A percentile compares a stretch with the other conserved stretches of the same genome.
These are phyloP conservation scores for Candoia aspera DNA, from an alignment of 2,113 vertebrate genomes.

Conservation along the genomic window DNA sequence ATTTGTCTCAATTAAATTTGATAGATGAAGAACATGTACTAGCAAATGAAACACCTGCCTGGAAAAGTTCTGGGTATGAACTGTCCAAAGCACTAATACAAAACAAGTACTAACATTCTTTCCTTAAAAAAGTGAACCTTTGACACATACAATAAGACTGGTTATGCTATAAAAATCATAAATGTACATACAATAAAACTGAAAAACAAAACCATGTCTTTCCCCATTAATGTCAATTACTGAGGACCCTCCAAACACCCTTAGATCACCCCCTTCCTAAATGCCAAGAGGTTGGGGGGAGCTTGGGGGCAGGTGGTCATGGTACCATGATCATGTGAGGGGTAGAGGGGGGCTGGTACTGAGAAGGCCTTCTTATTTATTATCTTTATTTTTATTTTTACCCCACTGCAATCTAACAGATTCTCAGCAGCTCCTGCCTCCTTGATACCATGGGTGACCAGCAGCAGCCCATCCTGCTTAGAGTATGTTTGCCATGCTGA, in stretches of 20 bases:
- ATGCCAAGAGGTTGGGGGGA: neutral
- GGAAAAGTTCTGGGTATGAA: constrained; percentile 38
- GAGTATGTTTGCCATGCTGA: too few species aligned
- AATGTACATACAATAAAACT: neutral
- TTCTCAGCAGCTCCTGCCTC: too few species aligned
- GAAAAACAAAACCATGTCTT: neutral
- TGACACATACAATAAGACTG: neutral
- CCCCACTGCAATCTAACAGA: too few species aligned
- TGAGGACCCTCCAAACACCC: neutral
- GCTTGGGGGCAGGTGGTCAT: neutral
- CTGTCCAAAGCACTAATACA: constrained; percentile 22
- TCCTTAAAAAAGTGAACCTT: neutral
- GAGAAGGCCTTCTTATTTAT: too few species aligned
- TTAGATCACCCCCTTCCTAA: neutral
- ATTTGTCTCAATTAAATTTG: constrained; percentile 20
- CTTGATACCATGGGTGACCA: too few species aligned
- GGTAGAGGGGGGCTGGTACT: too few species aligned
- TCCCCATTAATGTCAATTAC: neutral
- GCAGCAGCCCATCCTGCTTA: too few species aligned
- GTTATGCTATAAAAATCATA: neutral
- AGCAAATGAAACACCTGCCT: constrained; percentile 24
- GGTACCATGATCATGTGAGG: too few species aligned
- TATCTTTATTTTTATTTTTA: too few species aligned
- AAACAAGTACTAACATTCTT: constrained; percentile 40
- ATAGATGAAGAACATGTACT: constrained; percentile 35